Conservation (phyloP, 2,113 vertebrate species). For the Malurus cyaneus region DNA sequence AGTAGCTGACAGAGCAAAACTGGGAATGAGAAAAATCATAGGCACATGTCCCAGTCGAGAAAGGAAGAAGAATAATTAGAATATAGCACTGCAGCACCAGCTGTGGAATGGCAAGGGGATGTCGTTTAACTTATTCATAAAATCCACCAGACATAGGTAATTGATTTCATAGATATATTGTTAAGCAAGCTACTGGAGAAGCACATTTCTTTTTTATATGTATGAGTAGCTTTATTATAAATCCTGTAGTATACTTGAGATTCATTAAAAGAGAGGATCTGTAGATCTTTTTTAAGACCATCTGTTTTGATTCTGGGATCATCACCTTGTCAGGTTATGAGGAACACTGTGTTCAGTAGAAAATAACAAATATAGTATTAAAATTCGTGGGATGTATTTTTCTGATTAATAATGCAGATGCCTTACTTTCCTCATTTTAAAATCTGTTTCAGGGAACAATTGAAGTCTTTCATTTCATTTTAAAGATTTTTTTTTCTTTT, state of each 20-base stretch:
- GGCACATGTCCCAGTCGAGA: neutral
- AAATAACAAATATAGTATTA: conserved; percentile 61
- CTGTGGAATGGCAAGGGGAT: conserved; percentile 18
- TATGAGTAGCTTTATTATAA: conserved; percentile 54
- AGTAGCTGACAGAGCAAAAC: neutral
- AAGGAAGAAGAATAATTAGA: conserved; percentile 26
- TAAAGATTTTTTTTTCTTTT: conserved; percentile 66
- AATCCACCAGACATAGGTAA: conserved; percentile 20
- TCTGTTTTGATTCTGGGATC: conserved; percentile 66
- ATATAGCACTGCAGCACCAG: neutral
- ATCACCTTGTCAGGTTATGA: conserved; percentile 61
- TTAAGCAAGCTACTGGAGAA: conserved; percentile 25
- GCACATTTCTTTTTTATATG: conserved; percentile 61
- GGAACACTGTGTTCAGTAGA: conserved; percentile 22
- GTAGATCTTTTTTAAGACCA: conserved; percentile 70
- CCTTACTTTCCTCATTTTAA: conserved; percentile 45
- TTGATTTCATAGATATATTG: conserved; percentile 5
- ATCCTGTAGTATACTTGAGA: conserved; percentile 57
- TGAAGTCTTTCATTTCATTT: conserved; percentile 50
- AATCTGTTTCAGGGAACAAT: conserved; percentile 64
- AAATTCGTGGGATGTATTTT: conserved; percentile 44
- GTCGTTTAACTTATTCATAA: conserved; percentile 14
- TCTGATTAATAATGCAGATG: conserved; percentile 69
- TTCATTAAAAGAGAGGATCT: conserved; percentile 62
- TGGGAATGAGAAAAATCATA: neutral